These are phyloP conservation scores for Fundulus diaphanus DNA, from an alignment of 2,797 vertebrate genomes.

Conservation along the genomic window DNA sequence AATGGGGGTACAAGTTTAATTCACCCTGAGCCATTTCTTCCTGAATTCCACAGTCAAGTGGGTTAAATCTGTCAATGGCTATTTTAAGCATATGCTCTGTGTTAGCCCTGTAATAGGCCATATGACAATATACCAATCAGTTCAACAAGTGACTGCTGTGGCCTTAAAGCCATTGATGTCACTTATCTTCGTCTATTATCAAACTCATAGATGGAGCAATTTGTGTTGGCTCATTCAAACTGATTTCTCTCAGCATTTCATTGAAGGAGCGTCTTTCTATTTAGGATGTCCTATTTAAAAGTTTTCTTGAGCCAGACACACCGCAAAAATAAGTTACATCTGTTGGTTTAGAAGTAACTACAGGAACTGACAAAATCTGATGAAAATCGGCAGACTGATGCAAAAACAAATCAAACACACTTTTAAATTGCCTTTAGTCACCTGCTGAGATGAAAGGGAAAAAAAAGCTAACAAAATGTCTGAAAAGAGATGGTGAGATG, in stretches of 20 bases:
- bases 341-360: neutral
- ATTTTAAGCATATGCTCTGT: too few relatives aligned
- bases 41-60: neutral
- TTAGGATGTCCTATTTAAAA: neutral
- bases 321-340: neutral
- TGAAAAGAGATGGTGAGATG: conserved; percentile 18
- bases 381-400: neutral
- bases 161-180: too few relatives aligned
- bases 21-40: too few relatives aligned
- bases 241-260: neutral
- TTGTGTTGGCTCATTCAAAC: neutral
- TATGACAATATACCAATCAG: neutral
- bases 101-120: neutral
- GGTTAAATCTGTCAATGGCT: too few relatives aligned
- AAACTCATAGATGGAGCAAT: too few relatives aligned
- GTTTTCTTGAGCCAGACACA: neutral
- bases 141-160: too few relatives aligned
- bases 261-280: neutral
- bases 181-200: too few relatives aligned
- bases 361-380: neutral
- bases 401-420: conserved; percentile 16
- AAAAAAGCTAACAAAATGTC: conserved; percentile 1
- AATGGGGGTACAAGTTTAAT: neutral
- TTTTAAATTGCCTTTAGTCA: conserved; percentile 25
- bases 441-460: conserved; percentile 13